phyloP scores from a whole-genome alignment of 1,140 invertebrate species.

The Papilio glaucus region DNA sequence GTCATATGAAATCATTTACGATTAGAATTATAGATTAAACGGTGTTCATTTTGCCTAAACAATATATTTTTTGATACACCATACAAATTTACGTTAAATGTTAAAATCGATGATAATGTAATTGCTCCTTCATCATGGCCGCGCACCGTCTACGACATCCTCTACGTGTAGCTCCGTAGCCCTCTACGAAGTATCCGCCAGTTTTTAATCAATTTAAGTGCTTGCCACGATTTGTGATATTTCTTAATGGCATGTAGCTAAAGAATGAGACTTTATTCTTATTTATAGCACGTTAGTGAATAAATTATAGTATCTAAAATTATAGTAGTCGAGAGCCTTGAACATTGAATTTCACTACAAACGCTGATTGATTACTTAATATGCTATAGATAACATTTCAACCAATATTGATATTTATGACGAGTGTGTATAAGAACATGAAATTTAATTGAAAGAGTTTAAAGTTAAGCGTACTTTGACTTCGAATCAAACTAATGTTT shows the following conservation, averaged over 20 bases:
- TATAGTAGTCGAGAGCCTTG: no score
- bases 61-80: not conserved
- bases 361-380: no score
- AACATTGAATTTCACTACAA: no score
- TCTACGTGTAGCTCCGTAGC: slow-evolving; percentile 23
- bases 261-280: slow-evolving; percentile 64
- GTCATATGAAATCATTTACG: no score
- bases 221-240: slow-evolving; percentile 66
- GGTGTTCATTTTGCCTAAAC: not conserved
- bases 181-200: slow-evolving; percentile 48
- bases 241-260: slow-evolving; percentile 65
- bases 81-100: no score
- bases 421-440: no score
- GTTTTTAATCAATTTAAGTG: slow-evolving; percentile 80
- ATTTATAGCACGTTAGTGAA: slow-evolving; percentile 48
- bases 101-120: slow-evolving; percentile 25
- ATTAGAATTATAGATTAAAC: no score
- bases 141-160: not conserved
- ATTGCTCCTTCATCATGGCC: slow-evolving; percentile 11
- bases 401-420: no score
- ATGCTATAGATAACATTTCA: no score
- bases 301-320: slow-evolving; percentile 21
- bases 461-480: no score
- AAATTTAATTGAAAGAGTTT: no score
- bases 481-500: no score